Evolutionary conservation across 2,888 invertebrate genomes (phyloP), one percentile per base, ranked within the genome.

Genomic region (Germaria angustata): DNA sequence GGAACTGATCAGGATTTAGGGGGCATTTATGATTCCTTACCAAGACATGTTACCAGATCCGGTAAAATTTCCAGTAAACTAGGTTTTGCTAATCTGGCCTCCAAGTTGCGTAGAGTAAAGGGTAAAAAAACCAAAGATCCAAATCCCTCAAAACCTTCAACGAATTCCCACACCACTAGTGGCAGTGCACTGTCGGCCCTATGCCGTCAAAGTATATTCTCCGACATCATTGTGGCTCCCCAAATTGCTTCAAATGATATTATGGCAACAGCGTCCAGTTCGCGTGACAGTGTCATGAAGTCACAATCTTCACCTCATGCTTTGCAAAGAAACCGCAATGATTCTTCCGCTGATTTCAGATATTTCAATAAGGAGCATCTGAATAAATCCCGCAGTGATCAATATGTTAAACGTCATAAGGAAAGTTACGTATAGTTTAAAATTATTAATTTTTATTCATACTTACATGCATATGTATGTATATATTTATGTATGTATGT

Each of bases 131-230:
- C 69, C 89, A 93, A 22, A 80, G 85, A 63, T 84, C 17, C 68
- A 1, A 66, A 49, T 3, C 51, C 13, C n/a, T 17, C 68, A 2
- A 24, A 36, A 59, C 20, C 55, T 55, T 28, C 36, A 66, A 44
- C 34, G 4, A 51, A 66, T 36, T 36, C 90, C 88, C 80, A 81
- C 1, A 28, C 86, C 86, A 53, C 84, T 86, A 34, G 79, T 49
- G 92, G 93, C 86, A 94, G 94, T 72, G 94, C 95, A 0, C 93
- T 96, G 0, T 94, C 95, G 0, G 92, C 93, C 2, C 92, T 96
- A 4, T 96, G 96, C 85, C 92, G 96, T 0, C 96, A 96, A 88
- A 96, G 95, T 87, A 90, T 96, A 3, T 91, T 95, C 4, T 95
- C 96, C 11, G 93, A 94, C 86, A 92, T 94, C 11, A 87, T 88